phyloP scores from a whole-genome alignment of 2,888 invertebrate species.

The Leptodirus hochenwartii region DNA sequence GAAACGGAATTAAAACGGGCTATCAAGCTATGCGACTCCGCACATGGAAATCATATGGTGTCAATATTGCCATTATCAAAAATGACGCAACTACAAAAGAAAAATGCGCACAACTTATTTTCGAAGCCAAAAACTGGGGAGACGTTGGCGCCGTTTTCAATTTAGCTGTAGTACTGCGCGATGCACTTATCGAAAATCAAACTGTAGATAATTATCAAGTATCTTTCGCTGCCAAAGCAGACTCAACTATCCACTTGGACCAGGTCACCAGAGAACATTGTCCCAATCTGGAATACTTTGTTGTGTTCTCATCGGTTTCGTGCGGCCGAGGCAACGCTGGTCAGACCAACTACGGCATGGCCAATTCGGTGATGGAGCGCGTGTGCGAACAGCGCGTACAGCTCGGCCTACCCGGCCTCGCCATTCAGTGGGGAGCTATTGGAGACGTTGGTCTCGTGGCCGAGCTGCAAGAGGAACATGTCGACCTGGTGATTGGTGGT shows the following conservation, averaged over 20 bases:
- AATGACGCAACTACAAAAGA: conserved; percentile 48
- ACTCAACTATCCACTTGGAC: conserved; percentile 59
- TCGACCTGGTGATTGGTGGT: conserved; percentile 25
- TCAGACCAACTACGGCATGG: conserved; percentile 77
- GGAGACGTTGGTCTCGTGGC: conserved; percentile 22
- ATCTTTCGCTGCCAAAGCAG: conserved; percentile 56
- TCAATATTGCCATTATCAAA: conserved; percentile 45
- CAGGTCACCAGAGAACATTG: conserved; percentile 16
- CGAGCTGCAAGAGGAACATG: conserved; percentile 10
- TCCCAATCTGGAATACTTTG: conserved; percentile 33
- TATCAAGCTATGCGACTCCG: conserved; percentile 58
- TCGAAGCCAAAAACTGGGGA: conserved; percentile 31
- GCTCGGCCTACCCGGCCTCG: conserved; percentile 13
- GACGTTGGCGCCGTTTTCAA: conserved; percentile 77
- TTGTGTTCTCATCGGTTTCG: conserved; percentile 80
- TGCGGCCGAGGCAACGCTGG: conserved; percentile 88
- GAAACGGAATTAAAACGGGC: conserved; percentile 59
- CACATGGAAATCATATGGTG: conserved; percentile 53
- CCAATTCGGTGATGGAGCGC: conserved; percentile 76
- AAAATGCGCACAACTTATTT: conserved; percentile 50
- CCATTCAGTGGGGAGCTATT: conserved; percentile 15
- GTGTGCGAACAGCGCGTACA: conserved; percentile 47
- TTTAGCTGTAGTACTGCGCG: conserved; percentile 63
- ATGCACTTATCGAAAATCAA: conserved; percentile 62
- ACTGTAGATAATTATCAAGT: conserved; percentile 44